Conservation (phyloP, 2,888 invertebrate species). For the Helicoverpa assulta region DNA sequence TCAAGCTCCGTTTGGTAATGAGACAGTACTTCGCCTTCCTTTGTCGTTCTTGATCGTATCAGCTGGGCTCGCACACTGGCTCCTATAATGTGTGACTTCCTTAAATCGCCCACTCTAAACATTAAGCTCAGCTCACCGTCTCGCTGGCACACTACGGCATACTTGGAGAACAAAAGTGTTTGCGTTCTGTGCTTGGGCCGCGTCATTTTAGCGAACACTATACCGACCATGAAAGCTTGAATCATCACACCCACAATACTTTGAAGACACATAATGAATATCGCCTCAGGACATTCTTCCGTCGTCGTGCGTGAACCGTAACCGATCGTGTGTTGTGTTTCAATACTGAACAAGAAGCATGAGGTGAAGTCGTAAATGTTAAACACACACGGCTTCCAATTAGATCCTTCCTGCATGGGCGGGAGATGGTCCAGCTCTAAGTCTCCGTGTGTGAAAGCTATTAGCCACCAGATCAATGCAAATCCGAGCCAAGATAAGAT, state of each 20-base stretch:
- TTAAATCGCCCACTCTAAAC: constrained; percentile 97
- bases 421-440: constrained; percentile 91
- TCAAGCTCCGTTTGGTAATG: constrained; percentile 95
- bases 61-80: constrained; percentile 96
- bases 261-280: constrained; percentile 97
- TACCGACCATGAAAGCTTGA: constrained; percentile 94
- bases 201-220: constrained; percentile 97
- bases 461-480: constrained; percentile 96
- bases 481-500: constrained; percentile 96
- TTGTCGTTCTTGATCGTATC: constrained; percentile 94
- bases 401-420: constrained; percentile 84
- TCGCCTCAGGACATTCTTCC: constrained; percentile 97
- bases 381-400: constrained; percentile 95
- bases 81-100: constrained; percentile 97
- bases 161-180: constrained; percentile 96
- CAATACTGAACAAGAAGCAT: constrained; percentile 97
- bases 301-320: constrained; percentile 96
- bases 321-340: constrained; percentile 97
- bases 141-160: constrained; percentile 95
- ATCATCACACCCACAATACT: constrained; percentile 96
- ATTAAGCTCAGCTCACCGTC: constrained; percentile 95
- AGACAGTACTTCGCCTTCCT: constrained; percentile 95
- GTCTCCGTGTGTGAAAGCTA: constrained; percentile 96
- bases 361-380: constrained; percentile 96
- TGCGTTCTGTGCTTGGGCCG: constrained; percentile 97